Evolutionary conservation across 2,113 vertebrate genomes (phyloP), one percentile per base, ranked within the genome.

Genomic region (Polyodon spathula): DNA sequence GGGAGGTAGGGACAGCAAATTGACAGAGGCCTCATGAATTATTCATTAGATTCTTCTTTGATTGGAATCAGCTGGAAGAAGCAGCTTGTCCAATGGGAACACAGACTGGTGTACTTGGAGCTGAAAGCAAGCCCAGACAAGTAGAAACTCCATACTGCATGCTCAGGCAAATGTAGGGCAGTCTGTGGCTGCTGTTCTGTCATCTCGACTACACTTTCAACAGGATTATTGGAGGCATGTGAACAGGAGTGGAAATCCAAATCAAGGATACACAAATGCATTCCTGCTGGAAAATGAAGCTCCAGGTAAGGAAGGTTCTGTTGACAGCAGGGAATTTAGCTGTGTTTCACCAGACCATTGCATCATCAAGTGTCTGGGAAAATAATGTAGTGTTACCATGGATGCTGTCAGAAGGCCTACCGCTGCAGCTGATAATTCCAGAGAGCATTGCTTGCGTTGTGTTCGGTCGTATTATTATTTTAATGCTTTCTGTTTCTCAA

Each of bases 211-310:
- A 42, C 56, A 44, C 27, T 27, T 27, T 27, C 27, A 27, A 3
- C 27, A 27, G 27, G 27, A 27, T 27, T 27, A 27, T 27, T 27
- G 27, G 27, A 27, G 27, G 27, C 27, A 27, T 27, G 27, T 27
- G 27, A 27, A 27, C 62, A 68, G 73, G 44, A 14, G 58, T 69
- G 63, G 72, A 67, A 71, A 70, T 68, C 70, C 76, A 64, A 57
- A 6, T 60, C 61, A 77, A 72, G 72, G 73, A 83, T 70, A 69
- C 70, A 76, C 74, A 55, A 27, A 69, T 88, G 86, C 84, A 77
- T 82, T 88, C 79, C 15, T 88, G 86, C 72, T 93, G 87, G 85
- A 89, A 90, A 79, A 92, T 95, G 89, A 95, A 91, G 85, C 88
- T 93, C 75, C 93, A 92, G 92, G 93, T 94, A 92, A 76, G 82